Base-by-base conservation (phyloP, 2,888 invertebrate genomes). In the Scaptomyza cyrtandrae region DNA sequence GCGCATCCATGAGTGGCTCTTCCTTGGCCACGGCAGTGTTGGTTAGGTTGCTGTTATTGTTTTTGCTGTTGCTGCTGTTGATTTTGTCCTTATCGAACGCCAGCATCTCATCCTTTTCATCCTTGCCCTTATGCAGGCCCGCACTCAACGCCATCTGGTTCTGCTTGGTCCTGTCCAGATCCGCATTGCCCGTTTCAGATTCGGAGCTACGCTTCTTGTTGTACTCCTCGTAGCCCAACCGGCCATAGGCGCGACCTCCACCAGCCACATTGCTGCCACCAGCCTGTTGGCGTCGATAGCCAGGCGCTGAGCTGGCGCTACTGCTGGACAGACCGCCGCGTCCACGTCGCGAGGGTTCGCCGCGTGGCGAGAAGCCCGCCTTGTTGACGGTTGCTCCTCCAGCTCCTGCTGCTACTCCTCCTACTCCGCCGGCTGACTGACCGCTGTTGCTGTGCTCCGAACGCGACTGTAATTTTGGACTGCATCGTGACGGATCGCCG, bases 301-400 rank as follows among this genome's bases (percentile, higher is more conserved):
- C 80, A 3, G 90, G 53, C 6, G 81, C 50, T 0, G 89, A 83
- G 14, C 88, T 83, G 16, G 75, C 93, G 65, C 93, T 86, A 13
- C 75, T 93, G 71, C 93, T 87, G 5, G 94, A 93, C 55, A 88
- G 66, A 63, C 93, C 90, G 2, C 94, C 94, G 14, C 98, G 94
- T 6, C 98, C 98, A 63, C 97, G 95, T 54, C 97, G 93, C 1
- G 97, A 97, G 0, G 98, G 98, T 91, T 97, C 97, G 0, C 98
- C 98, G 24, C 97, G 94, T 0, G 97, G 97, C 1, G 96, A 95
- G 92, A 97, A 97, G 50, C 95, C 96, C 86, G 96, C 96, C 92
- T 91, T 93, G 79, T 86, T 77, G 11, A 70, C 60, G 14, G 71
- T 62, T 13, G 78, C 64, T 27, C 27, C 52, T 16, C 56, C 59